A percentile compares a stretch with the other conserved stretches of the same genome.
Conservation (phyloP, 1,140 invertebrate species). For the Agrilus planipennis region DNA sequence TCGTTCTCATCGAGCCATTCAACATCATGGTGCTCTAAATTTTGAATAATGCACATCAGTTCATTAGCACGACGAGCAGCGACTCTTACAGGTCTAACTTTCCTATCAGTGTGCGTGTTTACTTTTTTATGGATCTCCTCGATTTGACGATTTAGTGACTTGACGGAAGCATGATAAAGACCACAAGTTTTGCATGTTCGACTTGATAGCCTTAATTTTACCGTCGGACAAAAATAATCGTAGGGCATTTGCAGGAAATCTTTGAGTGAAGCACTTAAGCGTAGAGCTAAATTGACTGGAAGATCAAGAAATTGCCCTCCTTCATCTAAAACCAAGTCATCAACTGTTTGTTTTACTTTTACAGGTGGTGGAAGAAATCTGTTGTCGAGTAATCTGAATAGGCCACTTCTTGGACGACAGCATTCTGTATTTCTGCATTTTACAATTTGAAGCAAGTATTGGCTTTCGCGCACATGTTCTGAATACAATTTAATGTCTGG, state of each 20-base stretch:
- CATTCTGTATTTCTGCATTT: constrained; percentile 9
- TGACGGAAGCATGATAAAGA: constrained; percentile 8
- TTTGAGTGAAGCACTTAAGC: constrained; percentile 8
- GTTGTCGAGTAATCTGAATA: constrained; percentile 7
- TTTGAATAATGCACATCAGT: no score
- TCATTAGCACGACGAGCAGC: no score
- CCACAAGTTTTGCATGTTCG: constrained; percentile 8
- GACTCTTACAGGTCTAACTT: constrained; percentile 9
- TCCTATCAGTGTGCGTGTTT: constrained; percentile 6
- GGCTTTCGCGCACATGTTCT: constrained; percentile 6
- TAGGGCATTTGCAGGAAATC: constrained; percentile 10
- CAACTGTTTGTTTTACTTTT: constrained; percentile 10
- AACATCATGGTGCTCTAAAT: constrained; percentile 8
- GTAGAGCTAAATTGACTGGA: constrained; percentile 8
- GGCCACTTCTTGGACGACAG: constrained; percentile 7
- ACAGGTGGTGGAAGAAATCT: no score
- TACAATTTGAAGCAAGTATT: constrained; percentile 11
- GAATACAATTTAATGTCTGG: no score
- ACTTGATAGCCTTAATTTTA: no score
- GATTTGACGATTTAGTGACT: constrained; percentile 8
- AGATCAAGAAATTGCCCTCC: constrained; percentile 7
- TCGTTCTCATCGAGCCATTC: no score
- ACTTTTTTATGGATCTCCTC: constrained; percentile 5
- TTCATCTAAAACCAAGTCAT: constrained; percentile 10
- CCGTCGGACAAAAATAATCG: constrained; percentile 3